Evolutionary conservation across 2,888 invertebrate genomes (phyloP).

Genomic region (Lasioglossum villosulum): DNA sequence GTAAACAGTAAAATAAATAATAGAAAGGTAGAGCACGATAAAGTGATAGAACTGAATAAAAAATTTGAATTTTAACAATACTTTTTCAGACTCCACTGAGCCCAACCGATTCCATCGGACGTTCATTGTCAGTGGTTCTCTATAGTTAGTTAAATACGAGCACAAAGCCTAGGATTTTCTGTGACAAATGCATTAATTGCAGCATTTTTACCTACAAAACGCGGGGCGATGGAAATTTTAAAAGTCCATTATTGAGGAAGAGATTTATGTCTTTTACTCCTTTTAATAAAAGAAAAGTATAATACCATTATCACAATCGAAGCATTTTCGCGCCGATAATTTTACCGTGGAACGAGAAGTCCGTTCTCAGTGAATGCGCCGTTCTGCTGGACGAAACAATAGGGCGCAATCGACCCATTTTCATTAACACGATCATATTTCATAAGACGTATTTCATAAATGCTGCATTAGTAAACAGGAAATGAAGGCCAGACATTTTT

Average conservation of each 20-base stretch:
- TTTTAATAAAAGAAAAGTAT: slow-evolving; percentile 8
- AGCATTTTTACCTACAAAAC: background rate
- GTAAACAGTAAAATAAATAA: background rate
- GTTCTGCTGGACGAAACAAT: slow-evolving; percentile 55
- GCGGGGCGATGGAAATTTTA: background rate
- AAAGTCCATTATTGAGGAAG: background rate
- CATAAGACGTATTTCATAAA: slow-evolving; percentile 53
- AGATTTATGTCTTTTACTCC: slow-evolving; percentile 16
- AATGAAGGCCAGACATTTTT: slow-evolving; percentile 43
- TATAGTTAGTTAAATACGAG: background rate
- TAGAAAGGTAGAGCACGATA: background rate
- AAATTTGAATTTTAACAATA: background rate
- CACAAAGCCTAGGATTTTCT: background rate
- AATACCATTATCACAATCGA: slow-evolving; percentile 53
- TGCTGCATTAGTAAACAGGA: slow-evolving; percentile 52
- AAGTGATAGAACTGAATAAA: background rate
- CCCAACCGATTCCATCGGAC: background rate
- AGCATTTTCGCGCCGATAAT: slow-evolving; percentile 51
- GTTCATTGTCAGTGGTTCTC: background rate
- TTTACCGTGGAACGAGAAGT: slow-evolving; percentile 47
- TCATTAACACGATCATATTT: slow-evolving; percentile 61
- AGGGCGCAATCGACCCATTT: slow-evolving; percentile 57
- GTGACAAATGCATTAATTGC: background rate
- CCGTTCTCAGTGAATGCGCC: slow-evolving; percentile 50
- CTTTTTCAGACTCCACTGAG: background rate